Conservation (phyloP, 1,140 invertebrate species). For the Bicyclus anynana region DNA sequence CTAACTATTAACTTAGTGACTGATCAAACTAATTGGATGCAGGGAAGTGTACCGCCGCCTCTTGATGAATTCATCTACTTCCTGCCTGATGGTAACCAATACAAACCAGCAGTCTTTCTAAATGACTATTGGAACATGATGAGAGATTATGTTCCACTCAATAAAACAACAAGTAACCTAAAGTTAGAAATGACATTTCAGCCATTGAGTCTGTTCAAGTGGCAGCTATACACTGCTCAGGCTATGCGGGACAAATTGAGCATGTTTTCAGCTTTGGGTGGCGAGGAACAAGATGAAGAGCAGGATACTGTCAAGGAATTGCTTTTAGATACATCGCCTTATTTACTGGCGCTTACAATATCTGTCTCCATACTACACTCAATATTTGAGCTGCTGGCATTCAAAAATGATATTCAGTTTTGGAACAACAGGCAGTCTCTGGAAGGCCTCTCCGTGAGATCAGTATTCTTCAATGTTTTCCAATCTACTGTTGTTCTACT, state of each 20-base stretch:
- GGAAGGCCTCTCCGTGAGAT: constrained; percentile 97
- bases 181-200: constrained; percentile 91
- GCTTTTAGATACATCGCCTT: constrained; percentile 97
- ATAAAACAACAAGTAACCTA: constrained; percentile 87
- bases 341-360: constrained; percentile 94
- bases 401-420: constrained; percentile 99
- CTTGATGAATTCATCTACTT: constrained; percentile 97
- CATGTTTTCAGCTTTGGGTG: constrained; percentile 80
- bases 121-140: constrained; percentile 99
- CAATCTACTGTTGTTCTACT: constrained; percentile 96
- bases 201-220: constrained; percentile 96
- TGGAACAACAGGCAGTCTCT: constrained; percentile 98
- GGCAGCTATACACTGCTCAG: constrained; percentile 98
- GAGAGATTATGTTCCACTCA: constrained; percentile 96
- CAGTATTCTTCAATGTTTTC: constrained; percentile 99
- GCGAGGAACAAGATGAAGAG: constrained; percentile 90
- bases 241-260: constrained; percentile 90
- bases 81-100: constrained; percentile 86
- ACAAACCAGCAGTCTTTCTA: constrained; percentile 96
- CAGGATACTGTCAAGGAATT: constrained; percentile 99
- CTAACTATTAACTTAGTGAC: constrained; percentile 96
- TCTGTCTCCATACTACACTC: constrained; percentile 97
- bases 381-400: constrained; percentile 98
- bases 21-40: constrained; percentile 96
- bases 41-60: constrained; percentile 92